Conservation (phyloP, 2,888 invertebrate species). For the Clivina fossor region DNA sequence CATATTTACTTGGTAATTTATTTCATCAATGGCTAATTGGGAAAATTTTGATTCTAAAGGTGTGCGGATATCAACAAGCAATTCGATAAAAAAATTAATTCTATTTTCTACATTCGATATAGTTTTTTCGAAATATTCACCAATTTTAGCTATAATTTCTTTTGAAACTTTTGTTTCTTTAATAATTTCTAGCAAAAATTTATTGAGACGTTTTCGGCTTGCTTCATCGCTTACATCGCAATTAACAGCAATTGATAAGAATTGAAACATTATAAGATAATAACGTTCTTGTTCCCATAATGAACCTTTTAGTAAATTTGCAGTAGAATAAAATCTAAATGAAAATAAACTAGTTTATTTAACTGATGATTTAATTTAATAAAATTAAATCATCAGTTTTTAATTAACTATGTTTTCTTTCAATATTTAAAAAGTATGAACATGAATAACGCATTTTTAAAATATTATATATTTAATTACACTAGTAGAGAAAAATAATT, state of each 20-base stretch:
- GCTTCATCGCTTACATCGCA: slow-evolving; percentile 23
- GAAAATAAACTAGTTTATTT: neutral
- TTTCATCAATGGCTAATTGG: slow-evolving; percentile 8
- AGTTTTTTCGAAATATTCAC: slow-evolving; percentile 11
- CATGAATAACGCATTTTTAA: too few species aligned
- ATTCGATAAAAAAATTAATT: slow-evolving; percentile 16
- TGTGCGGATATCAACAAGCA: slow-evolving; percentile 19
- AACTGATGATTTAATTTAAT: too few species aligned
- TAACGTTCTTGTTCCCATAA: slow-evolving; percentile 14
- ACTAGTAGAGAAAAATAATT: too few species aligned
- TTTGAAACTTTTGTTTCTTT: slow-evolving; percentile 19
- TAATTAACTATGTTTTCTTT: too few species aligned
- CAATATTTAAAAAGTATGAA: too few species aligned
- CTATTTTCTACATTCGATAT: slow-evolving; percentile 18
- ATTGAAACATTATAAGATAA: slow-evolving; percentile 11
- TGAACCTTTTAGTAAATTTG: slow-evolving; percentile 3
- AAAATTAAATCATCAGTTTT: too few species aligned
- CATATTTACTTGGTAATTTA: too few species aligned
- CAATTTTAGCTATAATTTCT: slow-evolving; percentile 14
- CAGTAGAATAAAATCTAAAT: slow-evolving; percentile 16
- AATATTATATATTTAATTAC: too few species aligned
- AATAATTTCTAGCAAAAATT: slow-evolving; percentile 11
- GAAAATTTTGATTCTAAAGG: slow-evolving; percentile 9
- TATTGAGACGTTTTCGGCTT: slow-evolving; percentile 5
- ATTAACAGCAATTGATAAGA: neutral